Percentiles rank a stretch among this genome's conserved stretches.
Evolutionary conservation across 37 sponge, comb jelly and placozoan genomes (phyloP).

Genomic region (Dysidea cf. avara): DNA sequence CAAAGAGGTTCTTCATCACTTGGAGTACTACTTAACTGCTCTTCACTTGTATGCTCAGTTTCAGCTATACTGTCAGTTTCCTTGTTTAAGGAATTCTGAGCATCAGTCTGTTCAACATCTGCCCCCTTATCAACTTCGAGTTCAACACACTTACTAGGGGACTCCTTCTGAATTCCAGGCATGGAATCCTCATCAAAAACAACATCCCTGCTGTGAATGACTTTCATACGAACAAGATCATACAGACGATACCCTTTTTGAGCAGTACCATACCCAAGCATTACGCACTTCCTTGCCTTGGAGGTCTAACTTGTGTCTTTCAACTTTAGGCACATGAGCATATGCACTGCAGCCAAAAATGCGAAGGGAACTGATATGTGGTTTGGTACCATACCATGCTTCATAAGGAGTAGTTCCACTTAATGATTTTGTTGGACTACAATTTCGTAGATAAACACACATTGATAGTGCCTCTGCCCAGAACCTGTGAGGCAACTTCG

Average conservation of each 20-base stretch:
- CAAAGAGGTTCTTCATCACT: constrained; percentile 1
- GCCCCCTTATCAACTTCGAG: not conserved
- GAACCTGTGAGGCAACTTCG: constrained; percentile 26
- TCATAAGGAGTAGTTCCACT: constrained; percentile 24
- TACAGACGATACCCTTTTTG: constrained; percentile 37
- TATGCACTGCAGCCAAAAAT: constrained; percentile 38
- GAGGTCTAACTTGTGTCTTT: constrained; percentile 13
- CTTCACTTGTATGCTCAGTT: not conserved
- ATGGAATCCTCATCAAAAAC: constrained; percentile 21
- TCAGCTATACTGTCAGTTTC: not conserved
- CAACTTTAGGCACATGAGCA: constrained; percentile 30
- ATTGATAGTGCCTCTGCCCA: constrained; percentile 33
- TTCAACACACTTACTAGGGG: not conserved
- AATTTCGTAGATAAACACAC: constrained; percentile 12
- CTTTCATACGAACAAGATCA: constrained; percentile 19
- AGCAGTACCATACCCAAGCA: constrained; percentile 28
- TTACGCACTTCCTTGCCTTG: constrained; percentile 33
- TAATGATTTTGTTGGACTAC: constrained; percentile 10
- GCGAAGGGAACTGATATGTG: constrained; percentile 3
- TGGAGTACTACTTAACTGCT: not conserved
- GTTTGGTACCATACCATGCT: constrained; percentile 14
- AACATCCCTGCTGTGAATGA: constrained; percentile 33
- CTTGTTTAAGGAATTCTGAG: not conserved
- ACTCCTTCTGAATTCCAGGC: not conserved
- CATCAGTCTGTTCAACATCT: not conserved